Conservation (phyloP, 2,797 vertebrate genomes). For the Chrosomus eos region DNA sequence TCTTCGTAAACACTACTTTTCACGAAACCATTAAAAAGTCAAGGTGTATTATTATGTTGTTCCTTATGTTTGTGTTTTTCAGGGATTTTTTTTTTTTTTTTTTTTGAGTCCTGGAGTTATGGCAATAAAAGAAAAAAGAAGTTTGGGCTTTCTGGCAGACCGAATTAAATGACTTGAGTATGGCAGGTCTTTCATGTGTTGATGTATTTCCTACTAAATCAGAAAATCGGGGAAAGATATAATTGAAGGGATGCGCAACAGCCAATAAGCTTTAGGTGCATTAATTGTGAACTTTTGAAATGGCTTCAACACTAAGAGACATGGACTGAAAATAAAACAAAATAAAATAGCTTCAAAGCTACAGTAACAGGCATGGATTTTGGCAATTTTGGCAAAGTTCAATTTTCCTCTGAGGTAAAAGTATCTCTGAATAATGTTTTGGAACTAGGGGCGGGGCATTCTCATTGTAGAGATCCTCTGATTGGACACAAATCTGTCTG, state of each 20-base stretch:
- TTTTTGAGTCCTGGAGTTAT: neutral
- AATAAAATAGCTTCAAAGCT: neutral
- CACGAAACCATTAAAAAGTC: neutral
- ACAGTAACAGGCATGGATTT: neutral
- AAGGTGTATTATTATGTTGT: neutral
- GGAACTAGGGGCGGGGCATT: neutral
- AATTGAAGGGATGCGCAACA: neutral
- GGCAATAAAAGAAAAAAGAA: neutral
- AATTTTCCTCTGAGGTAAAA: neutral
- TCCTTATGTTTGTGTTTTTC: neutral
- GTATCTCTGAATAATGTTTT: neutral
- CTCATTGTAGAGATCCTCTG: neutral
- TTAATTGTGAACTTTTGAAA: neutral
- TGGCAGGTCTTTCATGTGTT: neutral
- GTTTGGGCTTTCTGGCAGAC: neutral
- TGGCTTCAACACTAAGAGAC: neutral
- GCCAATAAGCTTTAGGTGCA: neutral
- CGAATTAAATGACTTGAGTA: neutral
- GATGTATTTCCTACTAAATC: neutral
- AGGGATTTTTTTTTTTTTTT: no score
- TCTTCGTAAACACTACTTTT: neutral
- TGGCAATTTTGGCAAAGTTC: neutral
- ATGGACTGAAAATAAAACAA: neutral
- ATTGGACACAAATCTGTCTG: neutral
- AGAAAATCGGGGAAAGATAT: neutral